Conservation (phyloP, 1,140 invertebrate species). For the Temnothorax nylanderi region DNA sequence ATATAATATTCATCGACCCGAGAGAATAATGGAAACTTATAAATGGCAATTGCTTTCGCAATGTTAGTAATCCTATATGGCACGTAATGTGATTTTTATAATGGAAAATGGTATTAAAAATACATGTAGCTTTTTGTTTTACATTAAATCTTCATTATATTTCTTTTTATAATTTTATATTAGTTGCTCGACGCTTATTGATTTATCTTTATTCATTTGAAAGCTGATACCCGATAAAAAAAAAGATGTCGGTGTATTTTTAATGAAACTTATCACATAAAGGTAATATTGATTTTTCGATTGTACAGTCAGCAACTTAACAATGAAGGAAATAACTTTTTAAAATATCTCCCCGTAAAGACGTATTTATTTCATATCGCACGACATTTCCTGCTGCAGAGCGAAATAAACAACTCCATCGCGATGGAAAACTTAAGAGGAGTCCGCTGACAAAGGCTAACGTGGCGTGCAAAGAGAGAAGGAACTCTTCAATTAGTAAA, state of each 20-base stretch:
- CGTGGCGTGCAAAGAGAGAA: neutral
- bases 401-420: slow-evolving; percentile 1
- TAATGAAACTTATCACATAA: neutral
- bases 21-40: neutral
- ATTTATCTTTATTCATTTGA: neutral
- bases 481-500: slow-evolving; percentile 24
- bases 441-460: slow-evolving; percentile 22
- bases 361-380: neutral
- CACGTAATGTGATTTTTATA: neutral
- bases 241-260: neutral
- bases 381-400: neutral
- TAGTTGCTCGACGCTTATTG: neutral
- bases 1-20: neutral
- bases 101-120: too few relatives aligned
- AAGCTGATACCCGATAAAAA: neutral
- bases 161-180: neutral
- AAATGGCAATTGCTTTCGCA: neutral
- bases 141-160: slow-evolving; percentile 3
- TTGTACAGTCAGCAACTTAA: neutral
- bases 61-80: neutral
- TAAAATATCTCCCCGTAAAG: neutral
- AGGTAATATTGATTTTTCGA: neutral
- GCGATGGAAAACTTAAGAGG: neutral
- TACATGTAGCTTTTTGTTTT: too few relatives aligned
- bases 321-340: slow-evolving; percentile 1